Evolutionary conservation across 2,888 invertebrate species (phyloP), one percentile per base, ranked within the genome.

Genomic region (Steinernema hermaphroditum): DNA sequence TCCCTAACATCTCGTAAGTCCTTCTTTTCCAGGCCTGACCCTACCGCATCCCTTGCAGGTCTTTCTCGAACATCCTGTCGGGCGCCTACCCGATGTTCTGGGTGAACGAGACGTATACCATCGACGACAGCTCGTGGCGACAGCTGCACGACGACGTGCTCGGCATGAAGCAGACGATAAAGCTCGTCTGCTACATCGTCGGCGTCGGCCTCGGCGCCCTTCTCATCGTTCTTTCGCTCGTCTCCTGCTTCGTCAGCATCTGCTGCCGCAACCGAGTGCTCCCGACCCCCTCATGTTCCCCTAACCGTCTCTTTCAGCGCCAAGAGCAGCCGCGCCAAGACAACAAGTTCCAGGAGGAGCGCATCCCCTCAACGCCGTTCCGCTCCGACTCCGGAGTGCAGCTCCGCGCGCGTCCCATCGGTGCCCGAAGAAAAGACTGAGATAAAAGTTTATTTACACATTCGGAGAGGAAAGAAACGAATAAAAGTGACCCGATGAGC

Each of bases 41-140:
- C 44, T 12, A 8, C 37, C 2, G 6, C 4, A 12, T 19, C 50
- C 57, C 8, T 75, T 75, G 46, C 69, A 77, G 78, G n/a, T 78
- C 80, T 1, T 76, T 75, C 16, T 78, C 77, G 16, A 78, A 79
- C 0, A 74, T 80, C 72, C 72, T 77, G 62, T 78, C 80, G 6
- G 83, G 83, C 22, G 81, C 81, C 9, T 83, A 83, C 72, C 83
- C 83, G 19, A 71, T 83, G 34, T 77, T 76, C 34, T 81, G 79
- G 77, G 71, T 79, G 16, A 81, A 82, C 69, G 80, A 83, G 62
- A 77, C 79, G 0, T 80, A 77, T 72, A 72, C 75, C 44, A 79
- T 80, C 68, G 82, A 82, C 70, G 71, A 80, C 43, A 75, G 76
- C 37, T 79, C 80, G 1, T 34, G 71, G 6, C 72, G 76, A 44